A percentile compares a stretch with the other conserved stretches of the same genome.
Conservation (phyloP, 2,888 invertebrate species). For the Congeria kusceri region DNA sequence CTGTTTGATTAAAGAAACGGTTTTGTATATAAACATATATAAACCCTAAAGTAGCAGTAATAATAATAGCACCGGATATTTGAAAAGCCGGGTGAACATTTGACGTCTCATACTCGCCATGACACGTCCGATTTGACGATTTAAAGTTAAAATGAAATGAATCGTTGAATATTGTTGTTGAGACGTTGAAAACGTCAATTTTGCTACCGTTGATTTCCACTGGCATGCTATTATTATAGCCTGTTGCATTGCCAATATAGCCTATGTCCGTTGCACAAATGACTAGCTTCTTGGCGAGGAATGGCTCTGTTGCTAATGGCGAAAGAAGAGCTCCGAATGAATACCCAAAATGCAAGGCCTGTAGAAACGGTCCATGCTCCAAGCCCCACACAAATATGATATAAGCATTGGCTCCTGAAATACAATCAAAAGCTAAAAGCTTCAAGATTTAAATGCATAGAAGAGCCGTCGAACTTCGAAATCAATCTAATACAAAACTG, state of each 20-base stretch:
- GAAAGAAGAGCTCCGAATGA: constrained; percentile 37
- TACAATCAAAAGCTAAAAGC: not conserved
- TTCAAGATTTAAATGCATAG: too few relatives aligned
- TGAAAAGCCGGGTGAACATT: constrained; percentile 38
- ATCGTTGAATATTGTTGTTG: not conserved
- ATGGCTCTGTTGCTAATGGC: constrained; percentile 39
- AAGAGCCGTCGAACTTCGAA: too few relatives aligned
- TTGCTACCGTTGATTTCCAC: not conserved
- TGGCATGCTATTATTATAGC: not conserved
- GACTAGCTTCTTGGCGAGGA: constrained; percentile 34
- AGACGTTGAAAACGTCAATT: not conserved
- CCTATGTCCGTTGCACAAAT: not conserved
- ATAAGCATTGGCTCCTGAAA: constrained; percentile 38
- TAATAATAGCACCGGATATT: constrained; percentile 23
- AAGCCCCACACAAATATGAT: constrained; percentile 44
- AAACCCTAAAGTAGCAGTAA: constrained; percentile 27
- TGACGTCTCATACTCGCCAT: constrained; percentile 29
- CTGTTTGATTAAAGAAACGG: not conserved
- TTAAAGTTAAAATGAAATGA: too few relatives aligned
- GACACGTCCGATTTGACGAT: constrained; percentile 7
- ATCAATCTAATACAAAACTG: too few relatives aligned
- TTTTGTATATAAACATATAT: constrained; percentile 22
- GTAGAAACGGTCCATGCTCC: constrained; percentile 41
- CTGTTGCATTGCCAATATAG: not conserved
- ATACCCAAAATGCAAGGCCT: constrained; percentile 43